Percentiles rank a stretch among this genome's conserved stretches.
Conservation (phyloP, 1,140 invertebrate species). For the Phymorhynchus buccinoides region DNA sequence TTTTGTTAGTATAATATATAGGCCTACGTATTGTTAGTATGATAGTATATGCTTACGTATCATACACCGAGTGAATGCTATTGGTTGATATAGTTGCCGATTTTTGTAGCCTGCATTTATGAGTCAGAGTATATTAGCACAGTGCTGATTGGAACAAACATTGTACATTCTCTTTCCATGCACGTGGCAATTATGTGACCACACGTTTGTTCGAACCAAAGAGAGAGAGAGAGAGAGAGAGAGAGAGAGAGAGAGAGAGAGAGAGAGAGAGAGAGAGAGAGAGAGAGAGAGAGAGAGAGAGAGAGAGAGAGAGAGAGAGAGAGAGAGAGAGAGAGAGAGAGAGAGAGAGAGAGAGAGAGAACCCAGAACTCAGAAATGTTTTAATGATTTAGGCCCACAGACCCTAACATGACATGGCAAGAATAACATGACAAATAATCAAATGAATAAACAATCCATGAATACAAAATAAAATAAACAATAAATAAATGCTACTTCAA, state of each 20-base stretch:
- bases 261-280: neutral
- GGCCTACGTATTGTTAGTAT: too few relatives aligned
- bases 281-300: neutral
- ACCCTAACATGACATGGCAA: neutral
- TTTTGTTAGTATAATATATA: too few relatives aligned
- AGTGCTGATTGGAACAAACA: neutral
- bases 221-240: conserved; percentile 12
- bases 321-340: neutral
- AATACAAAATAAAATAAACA: too few relatives aligned
- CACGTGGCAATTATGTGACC: neutral
- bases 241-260: conserved; percentile 19
- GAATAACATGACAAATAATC: too few relatives aligned
- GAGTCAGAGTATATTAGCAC: neutral
- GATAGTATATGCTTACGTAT: neutral
- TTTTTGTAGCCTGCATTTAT: too few relatives aligned
- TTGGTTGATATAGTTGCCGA: neutral
- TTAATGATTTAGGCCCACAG: too few relatives aligned
- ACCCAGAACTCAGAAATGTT: neutral
- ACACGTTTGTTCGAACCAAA: neutral
- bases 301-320: neutral
- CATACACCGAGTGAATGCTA: neutral
- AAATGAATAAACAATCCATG: too few relatives aligned
- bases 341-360: neutral
- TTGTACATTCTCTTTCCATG: neutral
- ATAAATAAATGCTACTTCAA: neutral